Conservation (phyloP, 2,888 invertebrate genomes). For the Scaptomyza polygonia region DNA sequence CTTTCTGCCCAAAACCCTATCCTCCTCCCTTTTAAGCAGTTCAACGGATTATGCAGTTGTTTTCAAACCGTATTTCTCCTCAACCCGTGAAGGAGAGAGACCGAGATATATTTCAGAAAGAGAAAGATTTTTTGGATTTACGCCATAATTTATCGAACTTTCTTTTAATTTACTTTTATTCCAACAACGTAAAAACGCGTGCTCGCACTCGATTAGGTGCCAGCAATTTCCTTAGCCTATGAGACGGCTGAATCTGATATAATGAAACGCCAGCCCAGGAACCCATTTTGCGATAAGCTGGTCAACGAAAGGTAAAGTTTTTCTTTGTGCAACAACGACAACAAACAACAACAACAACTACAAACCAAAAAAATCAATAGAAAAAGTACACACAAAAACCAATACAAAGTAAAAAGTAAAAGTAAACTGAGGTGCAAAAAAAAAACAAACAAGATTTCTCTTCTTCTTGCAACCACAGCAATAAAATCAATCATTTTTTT, state of each 20-base stretch:
- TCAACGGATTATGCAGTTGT: constrained; percentile 25
- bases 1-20: background rate
- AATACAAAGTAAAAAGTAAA: constrained; percentile 34
- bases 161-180: constrained; percentile 64
- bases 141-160: constrained; percentile 71
- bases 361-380: constrained; percentile 28
- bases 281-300: constrained; percentile 98
- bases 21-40: background rate
- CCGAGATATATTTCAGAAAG: constrained; percentile 8
- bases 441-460: constrained; percentile 21
- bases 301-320: constrained; percentile 97
- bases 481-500: constrained; percentile 14
- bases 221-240: constrained; percentile 99
- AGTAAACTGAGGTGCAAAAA: constrained; percentile 41
- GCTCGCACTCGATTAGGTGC: constrained; percentile 88
- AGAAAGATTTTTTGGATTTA: constrained; percentile 19
- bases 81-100: constrained; percentile 1
- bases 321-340: constrained; percentile 73
- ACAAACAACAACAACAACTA: constrained; percentile 35
- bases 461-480: constrained; percentile 24
- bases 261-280: constrained; percentile 99
- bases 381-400: constrained; percentile 42
- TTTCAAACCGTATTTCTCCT: constrained; percentile 14
- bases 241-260: constrained; percentile 99
- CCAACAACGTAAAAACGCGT: constrained; percentile 41